Evolutionary conservation across 1,140 invertebrate genomes (phyloP), one percentile per base, ranked within the genome.

Genomic region (Camponotus pennsylvanicus): DNA sequence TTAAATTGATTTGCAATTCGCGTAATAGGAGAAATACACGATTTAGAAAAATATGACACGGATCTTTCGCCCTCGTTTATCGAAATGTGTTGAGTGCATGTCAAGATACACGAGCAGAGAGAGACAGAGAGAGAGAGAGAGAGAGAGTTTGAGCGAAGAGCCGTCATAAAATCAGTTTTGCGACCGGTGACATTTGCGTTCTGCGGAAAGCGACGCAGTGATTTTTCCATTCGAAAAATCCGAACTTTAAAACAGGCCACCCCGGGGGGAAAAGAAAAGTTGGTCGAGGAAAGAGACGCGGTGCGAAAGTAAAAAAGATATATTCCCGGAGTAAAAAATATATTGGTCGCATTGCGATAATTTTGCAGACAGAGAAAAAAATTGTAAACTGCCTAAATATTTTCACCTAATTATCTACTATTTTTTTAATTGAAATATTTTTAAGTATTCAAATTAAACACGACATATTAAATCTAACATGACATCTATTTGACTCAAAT

Each of bases 221-320:
- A 45, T 63, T 78, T 64, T 63, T 64, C 40, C 40, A 21, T 9
- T 21, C 21, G n/a, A 52, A 63, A 32, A 77, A 27, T 63, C 15
- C 18, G 11, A 78, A 21, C 42, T 78, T 52, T 9, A 79, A 79
- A 79, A 79, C 61, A 77, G 27, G 49, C 63, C 61, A 18, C 13
- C 67, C 42, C 27, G 27, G 27, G 27, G 18, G 15, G 49, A 37
- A 8, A 18, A 34, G 11, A 42, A 52, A 67, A 27, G 76, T 52
- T 52, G n/a, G 1, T n/a, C n/a, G 61, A 37, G 40, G 21, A 27
- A 42, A 78, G 32, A 52, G 37, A 79, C 34, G 21, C 5, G 52
- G 8, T 3, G 55, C 3, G 15, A 5, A 52, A 59, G 27, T 27
- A 27, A 59, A 27, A 42, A 32, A 21, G 11, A 15, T 15, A 2